A percentile compares a stretch with the other conserved stretches of the same genome.
Conservation (phyloP, 2,113 vertebrate genomes). For the Laticauda colubrina region DNA sequence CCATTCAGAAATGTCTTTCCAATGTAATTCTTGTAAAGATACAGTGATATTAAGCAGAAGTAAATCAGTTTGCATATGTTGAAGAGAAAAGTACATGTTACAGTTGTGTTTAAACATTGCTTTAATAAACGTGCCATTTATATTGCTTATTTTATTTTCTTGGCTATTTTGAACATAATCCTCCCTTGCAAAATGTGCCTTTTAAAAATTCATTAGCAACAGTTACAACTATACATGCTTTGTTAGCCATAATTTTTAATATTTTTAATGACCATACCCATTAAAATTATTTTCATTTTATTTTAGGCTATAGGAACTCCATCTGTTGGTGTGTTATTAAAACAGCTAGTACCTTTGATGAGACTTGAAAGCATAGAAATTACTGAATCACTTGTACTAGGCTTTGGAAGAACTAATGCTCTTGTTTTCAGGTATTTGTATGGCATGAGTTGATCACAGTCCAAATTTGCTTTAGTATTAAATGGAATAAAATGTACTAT, state of each 20-base stretch:
- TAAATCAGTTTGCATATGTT: background rate
- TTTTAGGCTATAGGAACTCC: slow-evolving; percentile 93
- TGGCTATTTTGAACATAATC: slow-evolving; percentile 16
- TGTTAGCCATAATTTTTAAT: slow-evolving; percentile 24
- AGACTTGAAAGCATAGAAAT: slow-evolving; percentile 97
- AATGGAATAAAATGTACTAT: background rate
- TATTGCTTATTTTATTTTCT: slow-evolving; percentile 1
- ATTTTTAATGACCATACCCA: slow-evolving; percentile 27
- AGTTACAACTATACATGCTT: slow-evolving; percentile 21
- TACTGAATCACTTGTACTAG: slow-evolving; percentile 94
- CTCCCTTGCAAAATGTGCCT: slow-evolving; percentile 3
- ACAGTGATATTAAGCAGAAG: background rate
- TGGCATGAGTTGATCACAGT: background rate
- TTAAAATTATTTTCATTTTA: slow-evolving; percentile 47
- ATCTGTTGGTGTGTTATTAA: slow-evolving; percentile 91
- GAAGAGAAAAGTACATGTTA: background rate
- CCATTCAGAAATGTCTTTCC: background rate
- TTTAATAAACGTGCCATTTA: background rate
- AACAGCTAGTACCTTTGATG: slow-evolving; percentile 97
- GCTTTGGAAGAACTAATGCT: slow-evolving; percentile 96
- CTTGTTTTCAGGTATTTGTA: slow-evolving; percentile 92
- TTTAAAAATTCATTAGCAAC: slow-evolving; percentile 28
- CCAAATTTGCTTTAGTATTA: background rate
- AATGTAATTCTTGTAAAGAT: background rate
- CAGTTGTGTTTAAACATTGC: background rate